Conservation (phyloP, 2,888 invertebrate species). For the Arge pagana region DNA sequence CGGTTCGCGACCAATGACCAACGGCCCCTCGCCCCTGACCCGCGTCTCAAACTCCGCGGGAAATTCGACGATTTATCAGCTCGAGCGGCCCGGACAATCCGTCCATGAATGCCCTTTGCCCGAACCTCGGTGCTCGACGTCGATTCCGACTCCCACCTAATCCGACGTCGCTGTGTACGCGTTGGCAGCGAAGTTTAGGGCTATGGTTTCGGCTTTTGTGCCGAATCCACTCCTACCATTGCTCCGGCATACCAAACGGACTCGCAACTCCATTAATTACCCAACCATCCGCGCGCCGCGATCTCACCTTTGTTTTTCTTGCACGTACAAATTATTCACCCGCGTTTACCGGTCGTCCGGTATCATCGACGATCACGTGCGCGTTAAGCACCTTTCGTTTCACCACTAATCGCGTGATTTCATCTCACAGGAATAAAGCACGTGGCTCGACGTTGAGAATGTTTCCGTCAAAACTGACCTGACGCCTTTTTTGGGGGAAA, state of each 20-base stretch:
- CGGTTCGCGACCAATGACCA: neutral
- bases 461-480: no score
- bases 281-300: no score
- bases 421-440: no score
- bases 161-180: conserved; percentile 12
- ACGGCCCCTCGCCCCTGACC: neutral
- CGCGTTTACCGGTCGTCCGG: no score
- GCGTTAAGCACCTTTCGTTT: no score
- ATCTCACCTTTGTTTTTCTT: neutral
- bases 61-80: conserved; percentile 16
- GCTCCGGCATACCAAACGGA: neutral
- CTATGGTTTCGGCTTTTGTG: conserved; percentile 14
- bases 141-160: conserved; percentile 18
- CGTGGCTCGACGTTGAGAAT: no score
- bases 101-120: conserved; percentile 5
- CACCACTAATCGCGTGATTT: no score
- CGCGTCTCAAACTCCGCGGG: neutral
- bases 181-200: conserved; percentile 10
- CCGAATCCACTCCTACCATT: neutral
- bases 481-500: no score
- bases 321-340: no score
- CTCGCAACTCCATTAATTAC: no score
- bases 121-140: neutral
- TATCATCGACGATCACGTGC: no score
- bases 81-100: conserved; percentile 9